Evolutionary conservation across 2,888 invertebrate genomes (phyloP).

Genomic region (Herminia tarsipennalis): DNA sequence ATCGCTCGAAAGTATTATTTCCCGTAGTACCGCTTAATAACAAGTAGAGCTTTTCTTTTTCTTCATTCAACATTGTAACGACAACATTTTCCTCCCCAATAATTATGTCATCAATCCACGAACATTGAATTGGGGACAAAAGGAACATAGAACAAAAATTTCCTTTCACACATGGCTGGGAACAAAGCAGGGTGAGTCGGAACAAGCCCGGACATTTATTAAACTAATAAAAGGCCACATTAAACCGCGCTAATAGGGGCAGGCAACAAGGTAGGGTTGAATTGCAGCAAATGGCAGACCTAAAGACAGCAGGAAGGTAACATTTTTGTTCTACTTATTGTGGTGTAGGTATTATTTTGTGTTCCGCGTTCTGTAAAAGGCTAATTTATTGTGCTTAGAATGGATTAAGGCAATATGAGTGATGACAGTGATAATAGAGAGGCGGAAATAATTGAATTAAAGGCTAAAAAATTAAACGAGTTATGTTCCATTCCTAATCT

Average conservation of each 20-base stretch:
- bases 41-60: too few relatives aligned
- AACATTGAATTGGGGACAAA: constrained; percentile 33
- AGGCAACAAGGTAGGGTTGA: constrained; percentile 22
- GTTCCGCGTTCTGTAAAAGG: too few relatives aligned
- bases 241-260: constrained; percentile 42
- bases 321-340: background rate
- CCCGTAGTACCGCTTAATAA: too few relatives aligned
- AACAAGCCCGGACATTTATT: constrained; percentile 38
- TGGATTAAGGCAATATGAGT: too few relatives aligned
- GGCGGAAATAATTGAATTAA: too few relatives aligned
- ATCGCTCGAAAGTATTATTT: too few relatives aligned
- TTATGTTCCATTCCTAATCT: too few relatives aligned
- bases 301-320: constrained; percentile 17
- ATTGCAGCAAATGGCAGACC: constrained; percentile 38
- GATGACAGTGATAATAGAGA: too few relatives aligned
- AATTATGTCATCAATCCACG: constrained; percentile 36
- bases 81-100: too few relatives aligned
- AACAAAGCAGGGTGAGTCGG: constrained; percentile 22
- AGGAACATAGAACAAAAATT: constrained; percentile 34
- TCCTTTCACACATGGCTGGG: constrained; percentile 32
- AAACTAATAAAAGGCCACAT: constrained; percentile 46
- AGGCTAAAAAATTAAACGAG: too few relatives aligned
- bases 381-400: too few relatives aligned
- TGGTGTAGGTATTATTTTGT: background rate
- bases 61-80: too few relatives aligned